These are phyloP conservation scores for Cranoglanis bouderius DNA, from an alignment of 2,113 vertebrate species.

Conservation along the genomic window DNA sequence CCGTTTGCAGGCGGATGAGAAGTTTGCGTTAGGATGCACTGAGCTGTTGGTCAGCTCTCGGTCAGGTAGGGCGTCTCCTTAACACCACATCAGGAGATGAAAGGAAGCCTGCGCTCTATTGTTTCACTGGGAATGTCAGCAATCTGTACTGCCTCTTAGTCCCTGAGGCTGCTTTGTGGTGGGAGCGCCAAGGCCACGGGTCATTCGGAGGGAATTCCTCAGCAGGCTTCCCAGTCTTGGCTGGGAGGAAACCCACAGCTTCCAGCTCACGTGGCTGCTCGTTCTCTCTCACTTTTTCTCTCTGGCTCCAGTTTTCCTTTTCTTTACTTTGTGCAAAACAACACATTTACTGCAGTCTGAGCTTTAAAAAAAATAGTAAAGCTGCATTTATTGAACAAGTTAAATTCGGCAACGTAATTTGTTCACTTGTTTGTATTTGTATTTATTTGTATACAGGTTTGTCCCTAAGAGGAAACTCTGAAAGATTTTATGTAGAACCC, in stretches of 20 bases:
- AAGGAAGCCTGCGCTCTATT: constrained; percentile 55
- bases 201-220: constrained; percentile 71
- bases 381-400: background rate
- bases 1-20: constrained; percentile 32
- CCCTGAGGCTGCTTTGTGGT: constrained; percentile 29
- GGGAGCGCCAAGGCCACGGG: constrained; percentile 43
- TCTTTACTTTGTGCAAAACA: constrained; percentile 9
- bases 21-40: constrained; percentile 31
- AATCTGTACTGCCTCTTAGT: constrained; percentile 55
- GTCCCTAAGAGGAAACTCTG: background rate
- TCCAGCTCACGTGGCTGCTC: constrained; percentile 56
- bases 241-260: constrained; percentile 45
- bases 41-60: constrained; percentile 44
- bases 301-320: background rate
- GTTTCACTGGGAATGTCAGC: constrained; percentile 57
- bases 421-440: background rate
- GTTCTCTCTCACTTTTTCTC: constrained; percentile 27
- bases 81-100: constrained; percentile 55
- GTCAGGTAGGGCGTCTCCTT: constrained; percentile 52
- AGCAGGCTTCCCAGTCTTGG: constrained; percentile 51
- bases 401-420: background rate
- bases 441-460: background rate
- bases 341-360: background rate
- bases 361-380: background rate
- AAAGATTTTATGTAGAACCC: background rate